These are phyloP conservation scores for Xerus inauris DNA, from an alignment of 2,113 vertebrate species.

Conservation along the genomic window DNA sequence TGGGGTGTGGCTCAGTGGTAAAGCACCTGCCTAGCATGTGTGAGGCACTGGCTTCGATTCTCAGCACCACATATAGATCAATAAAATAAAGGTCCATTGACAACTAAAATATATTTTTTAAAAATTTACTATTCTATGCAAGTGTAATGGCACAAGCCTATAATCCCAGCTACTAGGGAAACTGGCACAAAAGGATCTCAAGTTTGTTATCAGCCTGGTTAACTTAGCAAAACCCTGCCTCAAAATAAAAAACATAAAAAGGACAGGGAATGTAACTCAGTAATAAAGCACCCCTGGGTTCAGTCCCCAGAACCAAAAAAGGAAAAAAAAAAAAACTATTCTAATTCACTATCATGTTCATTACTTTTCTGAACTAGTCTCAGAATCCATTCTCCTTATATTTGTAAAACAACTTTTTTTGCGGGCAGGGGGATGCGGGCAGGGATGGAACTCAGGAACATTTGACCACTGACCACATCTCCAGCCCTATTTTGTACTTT, in stretches of 20 bases:
- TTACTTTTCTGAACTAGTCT: background rate
- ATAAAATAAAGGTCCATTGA: no score
- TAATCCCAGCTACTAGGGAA: background rate
- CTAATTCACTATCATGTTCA: background rate
- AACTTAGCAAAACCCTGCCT: background rate
- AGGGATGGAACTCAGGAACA: no score
- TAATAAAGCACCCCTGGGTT: background rate
- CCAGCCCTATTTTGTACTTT: no score
- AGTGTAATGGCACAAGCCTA: background rate
- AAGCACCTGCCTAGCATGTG: no score
- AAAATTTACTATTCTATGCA: background rate
- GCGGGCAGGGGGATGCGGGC: no score
- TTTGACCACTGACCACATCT: no score
- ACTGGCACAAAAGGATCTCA: background rate
- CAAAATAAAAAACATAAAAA: background rate
- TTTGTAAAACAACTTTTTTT: background rate
- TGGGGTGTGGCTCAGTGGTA: no score
- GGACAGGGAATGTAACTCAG: background rate
- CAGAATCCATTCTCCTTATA: background rate
- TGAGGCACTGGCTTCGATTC: no score
- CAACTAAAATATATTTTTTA: no score
- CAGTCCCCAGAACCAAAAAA: background rate
- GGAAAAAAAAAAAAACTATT: background rate
- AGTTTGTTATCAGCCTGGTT: background rate
- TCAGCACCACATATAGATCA: no score